Evolutionary conservation across 2,888 invertebrate species (phyloP).

Genomic region (Thereva unica): DNA sequence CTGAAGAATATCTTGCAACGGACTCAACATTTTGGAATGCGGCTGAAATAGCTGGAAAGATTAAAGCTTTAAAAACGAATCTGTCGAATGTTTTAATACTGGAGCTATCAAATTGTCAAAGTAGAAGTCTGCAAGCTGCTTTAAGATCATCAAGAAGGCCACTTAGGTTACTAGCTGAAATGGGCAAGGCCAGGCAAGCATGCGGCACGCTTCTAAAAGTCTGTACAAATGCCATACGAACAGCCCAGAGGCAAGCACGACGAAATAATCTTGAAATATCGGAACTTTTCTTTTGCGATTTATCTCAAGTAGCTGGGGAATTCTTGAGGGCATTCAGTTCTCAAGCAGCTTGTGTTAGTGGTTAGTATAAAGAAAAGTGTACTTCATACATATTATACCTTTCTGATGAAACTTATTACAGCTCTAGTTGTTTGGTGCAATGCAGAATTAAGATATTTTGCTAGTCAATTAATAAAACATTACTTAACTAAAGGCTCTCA

Average conservation of each 20-base stretch:
- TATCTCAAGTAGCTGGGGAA: conserved; percentile 72
- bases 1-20: conserved; percentile 61
- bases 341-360: conserved; percentile 72
- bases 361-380: conserved; percentile 56
- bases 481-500: conserved; percentile 88
- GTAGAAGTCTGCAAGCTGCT: conserved; percentile 88
- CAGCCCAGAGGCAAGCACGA: conserved; percentile 56
- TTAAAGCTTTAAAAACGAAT: conserved; percentile 73
- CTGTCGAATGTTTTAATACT: conserved; percentile 86
- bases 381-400: background rate
- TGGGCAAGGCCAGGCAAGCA: conserved; percentile 58
- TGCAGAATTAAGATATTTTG: conserved; percentile 76
- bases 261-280: conserved; percentile 59
- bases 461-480: conserved; percentile 81
- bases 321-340: conserved; percentile 81
- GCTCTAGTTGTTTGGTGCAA: conserved; percentile 92
- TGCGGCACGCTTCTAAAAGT: conserved; percentile 55
- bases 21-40: conserved; percentile 51
- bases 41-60: conserved; percentile 56
- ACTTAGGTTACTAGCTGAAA: conserved; percentile 71
- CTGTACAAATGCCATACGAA: conserved; percentile 54
- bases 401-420: conserved; percentile 49
- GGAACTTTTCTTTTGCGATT: conserved; percentile 70
- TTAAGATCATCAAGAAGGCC: conserved; percentile 82
- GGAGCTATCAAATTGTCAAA: conserved; percentile 87